Base-by-base conservation (phyloP, 2,113 vertebrate species). In the Entomyzon cyanotis region DNA sequence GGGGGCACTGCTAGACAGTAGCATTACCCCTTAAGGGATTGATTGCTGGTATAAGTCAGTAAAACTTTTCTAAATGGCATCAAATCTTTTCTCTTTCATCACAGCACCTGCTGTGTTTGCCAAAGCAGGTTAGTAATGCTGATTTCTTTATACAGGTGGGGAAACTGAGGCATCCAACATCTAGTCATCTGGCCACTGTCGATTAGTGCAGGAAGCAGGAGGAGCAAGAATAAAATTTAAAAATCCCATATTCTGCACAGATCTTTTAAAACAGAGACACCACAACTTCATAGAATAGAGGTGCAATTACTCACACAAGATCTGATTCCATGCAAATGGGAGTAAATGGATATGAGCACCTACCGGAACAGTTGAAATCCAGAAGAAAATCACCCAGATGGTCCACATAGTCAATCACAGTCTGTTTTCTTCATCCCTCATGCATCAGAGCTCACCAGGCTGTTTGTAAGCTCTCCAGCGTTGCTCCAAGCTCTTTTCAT, bases 331-430 rank as follows among this genome's bases (percentile, higher is more conserved):
- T 75, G 93, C 53, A 76, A n/a, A 65, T 6, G 2, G 44, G 44
- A 90, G 89, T 71, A 96, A 94, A 84, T 41, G 79, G 33, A 23
- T 76, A 58, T 79, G 25, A 82, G 69, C 55, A 97, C 97, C 87
- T 97, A 97, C 96, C 91, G 53, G 83, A 37, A 83, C 30, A 9
- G 71, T 0, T 92, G 95, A 91, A 92, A 95, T 94, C 76, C 94
- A 95, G 67, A 94, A 86, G 82, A 93, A 37, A 78, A 89, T 95
- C 55, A 92, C 69, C 64, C 76, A 83, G 67, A 93, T 73, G 41
- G 74, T 88, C 97, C 96, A 93, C 96, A 97, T 97, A 41, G 88
- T 97, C 60, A 91, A 39, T 50, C 35, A 56, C 75, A 59, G 65
- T 53, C 47, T 75, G 41, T 92, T 85, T 89, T 80, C 60, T 93